These are phyloP conservation scores for Gastracanthus pulcherrimus DNA, from an alignment of 2,888 invertebrate species.

Conservation along the genomic window DNA sequence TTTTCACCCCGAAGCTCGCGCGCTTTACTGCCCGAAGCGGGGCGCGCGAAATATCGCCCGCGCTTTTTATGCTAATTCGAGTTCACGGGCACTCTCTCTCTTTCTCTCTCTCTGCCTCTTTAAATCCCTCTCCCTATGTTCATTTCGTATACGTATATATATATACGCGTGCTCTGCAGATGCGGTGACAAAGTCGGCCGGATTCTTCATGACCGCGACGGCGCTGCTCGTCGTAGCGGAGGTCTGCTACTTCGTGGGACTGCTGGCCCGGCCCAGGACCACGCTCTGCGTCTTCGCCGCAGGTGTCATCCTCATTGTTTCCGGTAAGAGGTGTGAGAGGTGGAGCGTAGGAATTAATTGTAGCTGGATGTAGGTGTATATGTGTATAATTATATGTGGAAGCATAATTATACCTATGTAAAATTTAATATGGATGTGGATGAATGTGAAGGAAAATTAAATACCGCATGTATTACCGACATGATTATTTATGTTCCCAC, in stretches of 20 bases:
- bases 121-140: neutral
- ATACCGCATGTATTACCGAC: too few species aligned
- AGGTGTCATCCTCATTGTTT: constrained; percentile 92
- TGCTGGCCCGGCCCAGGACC: constrained; percentile 85
- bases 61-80: constrained; percentile 30
- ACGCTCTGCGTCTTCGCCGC: constrained; percentile 90
- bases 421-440: too few species aligned
- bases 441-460: too few species aligned
- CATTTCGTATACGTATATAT: neutral
- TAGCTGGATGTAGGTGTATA: too few species aligned
- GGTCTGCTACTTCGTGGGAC: constrained; percentile 89
- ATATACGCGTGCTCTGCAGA: constrained; percentile 79
- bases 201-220: constrained; percentile 89
- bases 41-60: neutral
- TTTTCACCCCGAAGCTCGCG: neutral
- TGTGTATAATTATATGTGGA: too few species aligned
- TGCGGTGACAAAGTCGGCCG: constrained; percentile 91
- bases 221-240: constrained; percentile 88
- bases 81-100: neutral
- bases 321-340: too few species aligned
- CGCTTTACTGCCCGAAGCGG: neutral
- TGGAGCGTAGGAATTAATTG: too few species aligned
- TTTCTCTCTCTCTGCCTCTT: neutral
- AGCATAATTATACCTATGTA: too few species aligned
- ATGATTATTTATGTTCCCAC: too few species aligned